Evolutionary conservation across 2,888 invertebrate species (phyloP).

Genomic region (Megastigmus dorsalis): DNA sequence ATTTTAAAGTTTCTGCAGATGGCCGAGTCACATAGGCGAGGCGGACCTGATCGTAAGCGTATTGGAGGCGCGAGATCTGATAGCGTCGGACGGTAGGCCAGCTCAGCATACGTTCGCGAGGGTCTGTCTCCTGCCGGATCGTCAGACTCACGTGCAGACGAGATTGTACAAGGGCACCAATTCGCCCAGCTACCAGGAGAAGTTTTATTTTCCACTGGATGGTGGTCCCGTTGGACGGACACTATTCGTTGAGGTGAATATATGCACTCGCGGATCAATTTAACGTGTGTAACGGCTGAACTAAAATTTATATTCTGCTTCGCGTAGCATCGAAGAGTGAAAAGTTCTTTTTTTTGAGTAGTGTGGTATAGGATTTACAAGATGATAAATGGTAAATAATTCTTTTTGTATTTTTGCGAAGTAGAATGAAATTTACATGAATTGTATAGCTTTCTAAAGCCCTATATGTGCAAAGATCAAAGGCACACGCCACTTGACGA

Average conservation of each 20-base stretch:
- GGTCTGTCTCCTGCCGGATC: slow-evolving; percentile 84
- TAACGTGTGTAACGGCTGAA: too few relatives aligned
- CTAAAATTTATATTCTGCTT: too few relatives aligned
- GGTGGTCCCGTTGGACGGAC: slow-evolving; percentile 68
- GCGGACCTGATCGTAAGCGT: slow-evolving; percentile 82
- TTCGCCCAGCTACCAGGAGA: slow-evolving; percentile 86
- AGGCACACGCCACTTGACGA: too few relatives aligned
- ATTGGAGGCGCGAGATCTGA: slow-evolving; percentile 84
- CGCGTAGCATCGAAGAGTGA: too few relatives aligned
- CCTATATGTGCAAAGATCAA: too few relatives aligned
- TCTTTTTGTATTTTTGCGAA: too few relatives aligned
- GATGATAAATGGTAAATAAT: too few relatives aligned
- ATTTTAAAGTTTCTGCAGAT: slow-evolving; percentile 60
- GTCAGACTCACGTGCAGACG: slow-evolving; percentile 81
- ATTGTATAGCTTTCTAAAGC: too few relatives aligned
- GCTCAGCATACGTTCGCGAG: slow-evolving; percentile 84
- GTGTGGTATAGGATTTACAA: too few relatives aligned
- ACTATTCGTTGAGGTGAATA: slow-evolving; percentile 67
- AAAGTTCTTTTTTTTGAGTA: too few relatives aligned
- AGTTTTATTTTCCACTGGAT: slow-evolving; percentile 79
- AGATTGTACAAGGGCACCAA: slow-evolving; percentile 81
- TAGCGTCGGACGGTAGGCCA: slow-evolving; percentile 78
- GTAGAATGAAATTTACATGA: too few relatives aligned
- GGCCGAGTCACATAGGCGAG: slow-evolving; percentile 76
- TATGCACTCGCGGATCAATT: too few relatives aligned